Base-by-base conservation (phyloP, 2,113 vertebrate genomes). In the Paralichthys olivaceus region DNA sequence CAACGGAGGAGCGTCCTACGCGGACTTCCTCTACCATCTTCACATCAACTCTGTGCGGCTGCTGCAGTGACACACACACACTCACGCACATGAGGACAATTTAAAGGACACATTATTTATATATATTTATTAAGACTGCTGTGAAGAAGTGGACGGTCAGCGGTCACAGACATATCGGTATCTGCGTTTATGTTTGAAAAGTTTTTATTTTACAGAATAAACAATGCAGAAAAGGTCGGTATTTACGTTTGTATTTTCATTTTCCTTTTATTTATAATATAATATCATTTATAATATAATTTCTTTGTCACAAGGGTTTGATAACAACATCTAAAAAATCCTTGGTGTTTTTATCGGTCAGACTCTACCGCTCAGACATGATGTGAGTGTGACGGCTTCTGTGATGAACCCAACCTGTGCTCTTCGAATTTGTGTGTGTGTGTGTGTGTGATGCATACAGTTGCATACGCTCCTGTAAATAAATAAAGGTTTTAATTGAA, bases 11-110 rank as follows among this genome's bases (percentile, higher is more conserved):
- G 94, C 94, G 0, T 94, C 94, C 7, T 95, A 95, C 14, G 89
- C 95, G 0, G 95, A 95, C 79, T 95, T 95, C 85, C 91, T 95
- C 45, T 95, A 93, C 84, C 94, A 95, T 57, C 85, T 95, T 28
- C 95, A 95, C 9, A 65, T 95, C 74, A 93, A 92, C 89, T 93
- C 92, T 0, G 89, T 95, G 65, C 90, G 90, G 5, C 72, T 93
- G 11, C 62, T 93, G 69, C 89, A 90, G 49, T 94, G 89, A 93
- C 28, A 13, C 22, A 43, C 22, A 43, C 22, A 22, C 37, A 47
- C 19, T 28, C 25, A 15, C 6, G 7, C 80, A 0, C 85, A 84
- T 77, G 77, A 49, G 14, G 20, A 79, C 57, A 40, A 51, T 6
- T 47, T 19, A 17, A 47, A 15, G 17, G 17, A 15, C 45, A 17